Evolutionary conservation across 1,140 invertebrate genomes (phyloP).

Genomic region (Drosophila murphyi): DNA sequence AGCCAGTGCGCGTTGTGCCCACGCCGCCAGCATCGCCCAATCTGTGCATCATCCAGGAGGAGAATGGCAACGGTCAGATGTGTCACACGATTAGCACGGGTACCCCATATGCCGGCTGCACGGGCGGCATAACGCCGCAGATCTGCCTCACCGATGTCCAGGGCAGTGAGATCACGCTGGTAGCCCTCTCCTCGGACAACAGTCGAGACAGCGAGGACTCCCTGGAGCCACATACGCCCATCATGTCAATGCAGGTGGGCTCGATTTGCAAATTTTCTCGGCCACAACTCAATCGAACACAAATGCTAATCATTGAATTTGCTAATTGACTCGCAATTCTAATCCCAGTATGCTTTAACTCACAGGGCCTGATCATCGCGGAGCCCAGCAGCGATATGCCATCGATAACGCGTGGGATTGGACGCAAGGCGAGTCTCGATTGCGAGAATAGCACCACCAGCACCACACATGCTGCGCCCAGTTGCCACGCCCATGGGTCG

Average conservation of each 20-base stretch:
- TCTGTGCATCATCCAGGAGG: slow-evolving; percentile 95
- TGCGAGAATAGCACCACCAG: slow-evolving; percentile 77
- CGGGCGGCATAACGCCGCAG: slow-evolving; percentile 86
- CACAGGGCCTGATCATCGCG: slow-evolving; percentile 89
- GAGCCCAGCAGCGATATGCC: slow-evolving; percentile 91
- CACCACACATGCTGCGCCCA: slow-evolving; percentile 14
- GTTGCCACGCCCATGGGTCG: slow-evolving; percentile 13
- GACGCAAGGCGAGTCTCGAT: slow-evolving; percentile 88
- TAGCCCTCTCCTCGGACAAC: slow-evolving; percentile 89
- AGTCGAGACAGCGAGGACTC: slow-evolving; percentile 86
- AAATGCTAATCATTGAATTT: background rate
- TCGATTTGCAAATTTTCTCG: background rate
- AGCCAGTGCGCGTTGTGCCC: slow-evolving; percentile 77
- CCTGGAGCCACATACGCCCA: slow-evolving; percentile 76
- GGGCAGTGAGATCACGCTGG: slow-evolving; percentile 92
- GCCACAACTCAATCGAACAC: too few relatives aligned
- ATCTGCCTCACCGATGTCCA: slow-evolving; percentile 96
- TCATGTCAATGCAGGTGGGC: slow-evolving; percentile 83
- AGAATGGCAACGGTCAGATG: slow-evolving; percentile 85
- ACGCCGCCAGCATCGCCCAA: slow-evolving; percentile 85
- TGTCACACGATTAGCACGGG: slow-evolving; percentile 77
- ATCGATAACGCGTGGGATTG: slow-evolving; percentile 92
- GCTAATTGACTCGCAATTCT: background rate
- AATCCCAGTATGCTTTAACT: background rate
- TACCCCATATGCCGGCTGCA: slow-evolving; percentile 71